These are phyloP conservation scores for Macrotus californicus DNA, from an alignment of 2,113 vertebrate species.

Conservation along the genomic window DNA sequence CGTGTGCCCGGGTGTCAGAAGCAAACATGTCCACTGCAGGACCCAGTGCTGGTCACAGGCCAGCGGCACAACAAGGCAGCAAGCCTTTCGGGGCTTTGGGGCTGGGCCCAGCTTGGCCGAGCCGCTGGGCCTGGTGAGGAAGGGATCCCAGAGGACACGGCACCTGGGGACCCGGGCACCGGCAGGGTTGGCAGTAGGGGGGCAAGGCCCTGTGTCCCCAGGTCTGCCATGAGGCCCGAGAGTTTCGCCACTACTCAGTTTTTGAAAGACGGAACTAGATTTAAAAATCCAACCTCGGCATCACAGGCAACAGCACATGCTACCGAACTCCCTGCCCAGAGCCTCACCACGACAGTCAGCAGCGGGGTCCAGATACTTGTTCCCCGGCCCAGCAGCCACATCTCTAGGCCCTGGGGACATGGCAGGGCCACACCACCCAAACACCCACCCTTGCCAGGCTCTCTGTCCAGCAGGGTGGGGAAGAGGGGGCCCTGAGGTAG, in stretches of 20 bases:
- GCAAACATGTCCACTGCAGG: neutral
- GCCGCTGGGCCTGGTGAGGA: no score
- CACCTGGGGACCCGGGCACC: neutral
- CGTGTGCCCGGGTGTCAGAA: neutral
- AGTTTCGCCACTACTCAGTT: accelerated
- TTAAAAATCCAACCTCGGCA: no score
- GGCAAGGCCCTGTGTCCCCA: neutral
- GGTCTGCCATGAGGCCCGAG: neutral
- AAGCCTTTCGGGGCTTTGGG: neutral
- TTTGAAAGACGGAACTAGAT: neutral
- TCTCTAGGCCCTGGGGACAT: neutral
- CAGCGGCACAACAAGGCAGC: accelerated
- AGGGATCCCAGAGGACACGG: neutral
- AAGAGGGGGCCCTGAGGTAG: no score
- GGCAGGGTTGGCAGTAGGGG: accelerated
- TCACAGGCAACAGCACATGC: no score
- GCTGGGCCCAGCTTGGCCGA: no score
- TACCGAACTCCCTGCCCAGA: neutral
- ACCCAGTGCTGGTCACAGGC: neutral
- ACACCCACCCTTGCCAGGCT: no score
- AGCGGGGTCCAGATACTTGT: accelerated
- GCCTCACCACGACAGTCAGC: no score
- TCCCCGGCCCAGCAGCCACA: neutral
- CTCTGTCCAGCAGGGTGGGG: no score
- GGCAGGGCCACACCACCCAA: accelerated